These are phyloP conservation scores for Pionites leucogaster DNA, from an alignment of 2,113 vertebrate genomes.

Conservation along the genomic window DNA sequence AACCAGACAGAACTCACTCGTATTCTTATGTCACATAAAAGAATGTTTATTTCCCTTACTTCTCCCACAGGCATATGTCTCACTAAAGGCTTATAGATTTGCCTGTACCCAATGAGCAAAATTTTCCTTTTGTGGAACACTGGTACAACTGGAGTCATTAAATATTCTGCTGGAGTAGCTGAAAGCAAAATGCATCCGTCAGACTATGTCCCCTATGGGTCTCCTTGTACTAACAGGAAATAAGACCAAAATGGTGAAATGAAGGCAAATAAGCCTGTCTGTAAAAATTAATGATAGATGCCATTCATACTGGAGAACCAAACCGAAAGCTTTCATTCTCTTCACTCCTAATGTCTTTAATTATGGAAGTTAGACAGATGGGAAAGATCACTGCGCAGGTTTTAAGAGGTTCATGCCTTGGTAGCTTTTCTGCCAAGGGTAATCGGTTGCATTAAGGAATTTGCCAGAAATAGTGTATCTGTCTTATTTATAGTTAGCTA, in stretches of 20 bases:
- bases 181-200: neutral
- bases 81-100: neutral
- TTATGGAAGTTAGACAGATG: conserved; percentile 74
- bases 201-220: neutral
- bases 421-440: conserved; percentile 59
- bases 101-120: neutral
- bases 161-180: neutral
- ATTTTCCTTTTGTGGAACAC: neutral
- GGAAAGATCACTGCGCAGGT: conserved; percentile 67
- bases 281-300: conserved; percentile 63
- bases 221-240: neutral
- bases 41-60: neutral
- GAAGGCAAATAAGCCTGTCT: conserved; percentile 59
- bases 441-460: conserved; percentile 66
- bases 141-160: neutral
- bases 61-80: neutral
- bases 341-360: conserved; percentile 61
- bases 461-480: conserved; percentile 71
- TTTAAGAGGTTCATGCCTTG: conserved; percentile 65
- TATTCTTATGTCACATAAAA: neutral
- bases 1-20: neutral
- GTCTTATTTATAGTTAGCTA: conserved; percentile 68
- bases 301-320: conserved; percentile 52
- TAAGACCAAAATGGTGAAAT: conserved; percentile 47
- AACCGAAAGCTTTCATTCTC: conserved; percentile 65